These are phyloP conservation scores for Sorex fumeus DNA, from an alignment of 2,113 vertebrate genomes.

Conservation along the genomic window DNA sequence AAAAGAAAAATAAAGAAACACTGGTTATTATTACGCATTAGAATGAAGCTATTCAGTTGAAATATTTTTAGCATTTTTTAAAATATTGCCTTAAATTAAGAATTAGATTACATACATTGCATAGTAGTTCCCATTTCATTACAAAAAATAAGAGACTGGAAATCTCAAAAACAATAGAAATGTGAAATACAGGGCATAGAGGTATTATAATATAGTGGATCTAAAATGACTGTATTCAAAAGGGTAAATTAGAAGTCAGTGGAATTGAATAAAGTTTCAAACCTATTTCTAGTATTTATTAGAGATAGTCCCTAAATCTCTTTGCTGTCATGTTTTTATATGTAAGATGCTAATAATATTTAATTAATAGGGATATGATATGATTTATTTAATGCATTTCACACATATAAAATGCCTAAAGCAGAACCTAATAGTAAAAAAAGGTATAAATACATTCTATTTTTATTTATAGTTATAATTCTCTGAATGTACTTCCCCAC, in stretches of 20 bases:
- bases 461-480: neutral
- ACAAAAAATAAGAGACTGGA: neutral
- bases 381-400: neutral
- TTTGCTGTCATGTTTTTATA: neutral
- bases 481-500: neutral
- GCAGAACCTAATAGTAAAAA: neutral
- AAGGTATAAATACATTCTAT: neutral
- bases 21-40: neutral
- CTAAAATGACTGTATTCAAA: neutral
- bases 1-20: neutral
- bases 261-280: neutral
- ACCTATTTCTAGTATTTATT: neutral
- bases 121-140: neutral
- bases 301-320: neutral
- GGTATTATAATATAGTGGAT: neutral
- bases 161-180: neutral
- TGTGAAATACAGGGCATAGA: neutral
- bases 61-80: neutral
- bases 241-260: neutral
- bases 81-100: slow-evolving; percentile 13
- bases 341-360: neutral
- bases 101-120: neutral
- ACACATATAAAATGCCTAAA: neutral
- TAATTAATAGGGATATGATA: neutral
- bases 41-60: neutral